Evolutionary conservation across 2,888 invertebrate species (phyloP), one percentile per base, ranked within the genome.

Genomic region (Pollenia labialis): DNA sequence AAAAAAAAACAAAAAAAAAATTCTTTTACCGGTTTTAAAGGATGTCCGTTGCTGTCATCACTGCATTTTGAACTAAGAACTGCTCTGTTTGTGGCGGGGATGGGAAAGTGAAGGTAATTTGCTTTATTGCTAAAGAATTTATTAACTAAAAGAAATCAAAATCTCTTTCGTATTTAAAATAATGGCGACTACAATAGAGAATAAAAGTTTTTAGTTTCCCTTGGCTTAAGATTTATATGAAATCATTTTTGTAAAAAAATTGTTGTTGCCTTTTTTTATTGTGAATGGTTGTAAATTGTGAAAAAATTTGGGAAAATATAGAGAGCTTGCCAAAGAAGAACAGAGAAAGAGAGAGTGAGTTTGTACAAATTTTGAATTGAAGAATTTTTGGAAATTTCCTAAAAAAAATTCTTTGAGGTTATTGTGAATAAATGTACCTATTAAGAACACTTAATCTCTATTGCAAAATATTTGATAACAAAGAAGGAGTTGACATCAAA

Each of bases 1-100:
- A 88, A 89, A 90, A 90, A 18, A 44, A 71, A 81, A 48, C n/a
- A 18, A 72, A 85, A 87, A 85, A 80, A 68, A 85, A 86, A 62
- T 86, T 84, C 62, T 87, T 82, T 77, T 44, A 74, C 62, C 81
- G 56, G 68, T 32, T 81, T 56, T 58, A 85, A 87, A 82, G 87
- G 87, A 87, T 80, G 85, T 87, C 88, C 85, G 85, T 81, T 85
- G 66, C 81, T 88, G 82, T 87, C 80, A 81, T 85, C 81, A 81
- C 18, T 69, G 83, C 72, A 72, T 79, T 72, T 74, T 56, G 60
- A 40, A 44, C 54, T 72, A 62, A 72, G 14, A 62, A 64, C 52
- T 80, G 74, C 18, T 56, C 23, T 44, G n/a, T 52, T 52, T 64
- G n/a, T 52, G n/a, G n/a, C 4, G 50, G 42, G 60, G 0, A 42